A percentile compares a stretch with the other conserved stretches of the same genome.
phyloP scores from a whole-genome alignment of 2,888 invertebrate genomes.

The Lissonota sp. region DNA sequence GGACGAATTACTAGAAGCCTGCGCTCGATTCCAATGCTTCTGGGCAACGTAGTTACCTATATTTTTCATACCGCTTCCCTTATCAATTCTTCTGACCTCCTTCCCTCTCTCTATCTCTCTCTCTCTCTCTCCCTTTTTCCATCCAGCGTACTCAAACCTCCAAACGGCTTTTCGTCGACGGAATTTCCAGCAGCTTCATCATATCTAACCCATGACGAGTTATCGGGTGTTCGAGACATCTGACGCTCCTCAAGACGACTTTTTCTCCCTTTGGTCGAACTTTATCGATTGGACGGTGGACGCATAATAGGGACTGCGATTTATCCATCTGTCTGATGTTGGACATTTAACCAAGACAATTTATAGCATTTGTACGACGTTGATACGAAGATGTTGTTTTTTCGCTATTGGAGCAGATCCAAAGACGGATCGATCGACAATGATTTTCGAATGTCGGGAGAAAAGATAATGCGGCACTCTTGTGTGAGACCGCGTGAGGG shows the following conservation, averaged over 20 bases:
- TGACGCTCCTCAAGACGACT: slow-evolving; percentile 7
- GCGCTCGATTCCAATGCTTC: slow-evolving; percentile 67
- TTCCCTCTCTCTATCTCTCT: neutral
- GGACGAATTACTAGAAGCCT: slow-evolving; percentile 78
- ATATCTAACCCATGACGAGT: slow-evolving; percentile 15
- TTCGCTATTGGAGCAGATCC: slow-evolving; percentile 2
- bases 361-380: too few species aligned
- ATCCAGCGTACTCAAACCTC: slow-evolving; percentile 26
- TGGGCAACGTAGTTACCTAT: slow-evolving; percentile 33
- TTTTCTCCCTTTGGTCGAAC: slow-evolving; percentile 28
- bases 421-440: slow-evolving; percentile 33
- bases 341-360: too few species aligned
- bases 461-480: slow-evolving; percentile 19
- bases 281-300: slow-evolving; percentile 23
- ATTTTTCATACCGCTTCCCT: slow-evolving; percentile 20
- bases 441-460: slow-evolving; percentile 15
- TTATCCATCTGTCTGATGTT: neutral
- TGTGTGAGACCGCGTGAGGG: slow-evolving; percentile 22
- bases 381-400: too few species aligned
- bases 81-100: slow-evolving; percentile 34
- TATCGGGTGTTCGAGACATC: slow-evolving; percentile 33
- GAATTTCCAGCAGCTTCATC: slow-evolving; percentile 46
- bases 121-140: slow-evolving; percentile 33
- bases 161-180: slow-evolving; percentile 1
- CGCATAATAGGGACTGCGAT: neutral